Evolutionary conservation across 2,888 invertebrate species (phyloP).

Genomic region (Yponomeuta cagnagella): DNA sequence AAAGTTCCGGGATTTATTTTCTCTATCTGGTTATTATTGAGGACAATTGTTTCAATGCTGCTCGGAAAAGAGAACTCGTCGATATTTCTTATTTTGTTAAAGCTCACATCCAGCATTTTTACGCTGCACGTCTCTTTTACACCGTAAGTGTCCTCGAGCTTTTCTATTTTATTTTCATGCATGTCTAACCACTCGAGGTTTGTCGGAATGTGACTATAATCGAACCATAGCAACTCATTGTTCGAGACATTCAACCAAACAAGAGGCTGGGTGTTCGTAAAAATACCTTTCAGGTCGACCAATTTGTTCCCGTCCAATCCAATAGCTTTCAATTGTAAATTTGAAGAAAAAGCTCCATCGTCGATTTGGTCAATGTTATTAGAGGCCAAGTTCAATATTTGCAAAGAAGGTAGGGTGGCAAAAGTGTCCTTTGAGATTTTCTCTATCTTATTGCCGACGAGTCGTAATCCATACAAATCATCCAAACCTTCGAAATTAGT

Average conservation of each 20-base stretch:
- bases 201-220: slow-evolving; percentile 85
- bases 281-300: slow-evolving; percentile 85
- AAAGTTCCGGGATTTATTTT: slow-evolving; percentile 83
- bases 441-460: slow-evolving; percentile 87
- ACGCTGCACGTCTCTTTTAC: slow-evolving; percentile 79
- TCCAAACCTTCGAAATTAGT: slow-evolving; percentile 84
- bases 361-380: slow-evolving; percentile 87
- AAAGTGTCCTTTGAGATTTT: slow-evolving; percentile 86
- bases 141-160: slow-evolving; percentile 83
- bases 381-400: slow-evolving; percentile 86
- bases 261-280: slow-evolving; percentile 82
- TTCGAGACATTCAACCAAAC: slow-evolving; percentile 89
- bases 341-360: slow-evolving; percentile 84
- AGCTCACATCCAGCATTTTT: slow-evolving; percentile 86
- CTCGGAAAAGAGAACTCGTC: slow-evolving; percentile 83
- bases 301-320: slow-evolving; percentile 86
- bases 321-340: slow-evolving; percentile 83
- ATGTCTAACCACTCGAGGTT: slow-evolving; percentile 88
- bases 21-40: slow-evolving; percentile 84
- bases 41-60: slow-evolving; percentile 81
- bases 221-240: slow-evolving; percentile 86
- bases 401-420: slow-evolving; percentile 80
- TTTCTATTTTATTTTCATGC: slow-evolving; percentile 85
- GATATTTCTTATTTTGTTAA: slow-evolving; percentile 81
- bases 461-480: slow-evolving; percentile 83